Evolutionary conservation across 2,113 vertebrate genomes (phyloP).

Genomic region (Xenopus borealis): DNA sequence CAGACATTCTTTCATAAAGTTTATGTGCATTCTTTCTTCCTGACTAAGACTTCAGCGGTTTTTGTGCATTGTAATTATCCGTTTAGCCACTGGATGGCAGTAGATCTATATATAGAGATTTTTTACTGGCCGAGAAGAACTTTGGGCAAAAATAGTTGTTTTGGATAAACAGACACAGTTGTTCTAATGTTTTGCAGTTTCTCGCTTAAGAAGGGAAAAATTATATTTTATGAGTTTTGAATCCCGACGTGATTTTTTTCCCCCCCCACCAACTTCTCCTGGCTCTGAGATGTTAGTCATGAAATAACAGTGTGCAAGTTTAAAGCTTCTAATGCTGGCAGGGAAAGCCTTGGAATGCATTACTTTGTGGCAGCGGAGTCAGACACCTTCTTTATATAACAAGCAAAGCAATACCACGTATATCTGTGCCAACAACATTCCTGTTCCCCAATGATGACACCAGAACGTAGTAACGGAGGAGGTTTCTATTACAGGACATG

Average conservation of each 20-base stretch:
- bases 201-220: conserved; percentile 54
- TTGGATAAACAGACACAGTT: conserved; percentile 38
- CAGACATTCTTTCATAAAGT: conserved; percentile 14
- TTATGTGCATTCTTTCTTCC: conserved; percentile 1
- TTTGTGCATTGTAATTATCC: neutral
- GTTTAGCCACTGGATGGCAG: conserved; percentile 22
- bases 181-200: conserved; percentile 41
- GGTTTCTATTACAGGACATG: conserved; percentile 14
- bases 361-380: conserved; percentile 3
- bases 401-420: conserved; percentile 12
- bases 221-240: conserved; percentile 23
- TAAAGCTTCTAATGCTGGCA: conserved; percentile 24
- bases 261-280: conserved; percentile 24
- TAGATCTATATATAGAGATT: neutral
- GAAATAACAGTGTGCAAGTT: conserved; percentile 21
- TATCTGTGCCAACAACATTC: conserved; percentile 24
- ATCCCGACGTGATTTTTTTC: conserved; percentile 29
- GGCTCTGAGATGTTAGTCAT: conserved; percentile 11
- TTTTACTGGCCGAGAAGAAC: neutral
- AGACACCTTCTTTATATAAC: conserved; percentile 31
- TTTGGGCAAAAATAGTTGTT: conserved; percentile 27
- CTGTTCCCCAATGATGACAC: conserved; percentile 24
- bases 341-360: conserved; percentile 20
- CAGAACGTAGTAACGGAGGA: neutral
- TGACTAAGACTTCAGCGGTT: neutral